phyloP scores from a whole-genome alignment of 2,113 vertebrate genomes.

The Lophura nycthemera region DNA sequence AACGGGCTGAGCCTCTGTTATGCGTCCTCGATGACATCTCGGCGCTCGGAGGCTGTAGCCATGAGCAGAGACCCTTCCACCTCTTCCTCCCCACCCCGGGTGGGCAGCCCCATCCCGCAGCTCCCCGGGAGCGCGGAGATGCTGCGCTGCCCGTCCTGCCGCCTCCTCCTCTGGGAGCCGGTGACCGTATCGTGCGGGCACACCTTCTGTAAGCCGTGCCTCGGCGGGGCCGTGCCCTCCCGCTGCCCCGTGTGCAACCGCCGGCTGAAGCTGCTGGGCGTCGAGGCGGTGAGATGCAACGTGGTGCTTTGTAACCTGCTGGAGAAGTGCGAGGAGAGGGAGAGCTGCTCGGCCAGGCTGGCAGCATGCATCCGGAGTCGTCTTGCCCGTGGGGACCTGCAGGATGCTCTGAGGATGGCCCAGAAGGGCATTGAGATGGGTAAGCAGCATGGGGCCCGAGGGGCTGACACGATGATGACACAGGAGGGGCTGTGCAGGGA shows the following conservation, averaged over 20 bases:
- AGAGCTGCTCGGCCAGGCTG: constrained; percentile 63
- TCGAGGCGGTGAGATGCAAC: constrained; percentile 72
- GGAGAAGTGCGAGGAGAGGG: constrained; percentile 80
- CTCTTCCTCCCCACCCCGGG: not conserved
- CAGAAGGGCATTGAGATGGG: constrained; percentile 79
- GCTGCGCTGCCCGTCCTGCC: constrained; percentile 84
- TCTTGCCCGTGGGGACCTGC: constrained; percentile 72
- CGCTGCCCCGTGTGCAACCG: constrained; percentile 82
- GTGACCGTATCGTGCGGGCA: constrained; percentile 87
- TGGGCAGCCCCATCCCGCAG: not conserved
- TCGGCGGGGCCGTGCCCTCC: constrained; percentile 63
- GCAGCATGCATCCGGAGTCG: constrained; percentile 72
- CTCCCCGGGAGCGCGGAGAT: constrained; percentile 72
- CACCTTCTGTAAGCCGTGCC: constrained; percentile 85
- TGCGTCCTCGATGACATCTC: not conserved
- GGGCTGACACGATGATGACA: not conserved
- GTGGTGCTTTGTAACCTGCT: constrained; percentile 81
- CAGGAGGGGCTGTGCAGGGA: not conserved
- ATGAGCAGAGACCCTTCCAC: not conserved
- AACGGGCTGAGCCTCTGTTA: not conserved
- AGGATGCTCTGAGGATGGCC: constrained; percentile 78
- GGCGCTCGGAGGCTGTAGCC: not conserved
- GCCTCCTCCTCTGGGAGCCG: constrained; percentile 83
- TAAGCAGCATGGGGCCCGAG: constrained; percentile 30
- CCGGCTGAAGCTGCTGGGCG: constrained; percentile 71